Conservation (phyloP, 2,797 vertebrate species). For the Adelosebastes latens region DNA sequence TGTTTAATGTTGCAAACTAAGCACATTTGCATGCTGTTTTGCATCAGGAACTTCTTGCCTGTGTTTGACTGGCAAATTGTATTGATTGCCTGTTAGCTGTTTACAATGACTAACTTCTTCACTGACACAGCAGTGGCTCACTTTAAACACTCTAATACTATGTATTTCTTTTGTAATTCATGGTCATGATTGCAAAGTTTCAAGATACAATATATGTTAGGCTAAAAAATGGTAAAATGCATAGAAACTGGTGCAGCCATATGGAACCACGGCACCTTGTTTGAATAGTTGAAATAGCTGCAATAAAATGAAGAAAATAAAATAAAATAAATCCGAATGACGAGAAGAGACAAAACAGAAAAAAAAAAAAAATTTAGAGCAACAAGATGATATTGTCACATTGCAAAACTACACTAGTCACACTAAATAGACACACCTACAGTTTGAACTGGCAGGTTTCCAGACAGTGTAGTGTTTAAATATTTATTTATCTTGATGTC, state of each 20-base stretch:
- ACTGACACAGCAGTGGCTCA: neutral
- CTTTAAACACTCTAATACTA: neutral
- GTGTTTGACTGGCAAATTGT: slow-evolving; percentile 37
- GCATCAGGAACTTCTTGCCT: neutral
- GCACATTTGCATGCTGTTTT: slow-evolving; percentile 24
- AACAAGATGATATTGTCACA: too few relatives aligned
- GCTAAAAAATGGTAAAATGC: neutral
- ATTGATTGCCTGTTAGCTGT: slow-evolving; percentile 19
- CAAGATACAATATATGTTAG: neutral
- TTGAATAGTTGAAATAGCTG: neutral
- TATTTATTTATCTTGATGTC: neutral
- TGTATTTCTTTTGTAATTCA: neutral
- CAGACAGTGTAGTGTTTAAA: neutral
- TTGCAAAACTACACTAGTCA: neutral
- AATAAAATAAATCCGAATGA: neutral
- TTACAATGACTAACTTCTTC: neutral
- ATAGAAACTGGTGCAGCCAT: neutral
- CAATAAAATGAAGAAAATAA: neutral
- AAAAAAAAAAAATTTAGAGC: too few relatives aligned
- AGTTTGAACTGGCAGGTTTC: neutral
- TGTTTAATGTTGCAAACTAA: neutral
- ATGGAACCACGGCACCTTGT: neutral
- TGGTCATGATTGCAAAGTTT: neutral
- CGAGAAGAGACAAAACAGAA: too few relatives aligned
- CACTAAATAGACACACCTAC: neutral